A percentile compares a stretch with the other conserved stretches of the same genome.
phyloP scores from a whole-genome alignment of 1,140 invertebrate species.

The Drusus annulatus region DNA sequence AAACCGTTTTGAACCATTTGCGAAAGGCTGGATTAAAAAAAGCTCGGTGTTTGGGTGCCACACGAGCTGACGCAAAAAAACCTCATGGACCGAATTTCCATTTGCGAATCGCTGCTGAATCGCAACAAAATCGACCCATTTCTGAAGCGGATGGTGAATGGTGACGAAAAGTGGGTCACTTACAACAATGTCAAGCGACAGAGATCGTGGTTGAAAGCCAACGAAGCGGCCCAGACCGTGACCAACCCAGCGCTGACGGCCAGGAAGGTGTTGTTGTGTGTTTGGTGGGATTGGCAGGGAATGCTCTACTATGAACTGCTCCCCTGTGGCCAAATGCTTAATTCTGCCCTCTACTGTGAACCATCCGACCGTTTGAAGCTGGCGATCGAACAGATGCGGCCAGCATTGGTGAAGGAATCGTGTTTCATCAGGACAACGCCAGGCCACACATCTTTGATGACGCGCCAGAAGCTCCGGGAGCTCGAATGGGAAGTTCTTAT shows the following conservation, averaged over 20 bases:
- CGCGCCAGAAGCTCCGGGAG: slow-evolving; percentile 21
- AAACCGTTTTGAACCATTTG: slow-evolving; percentile 10
- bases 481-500: slow-evolving; percentile 21
- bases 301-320: slow-evolving; percentile 23
- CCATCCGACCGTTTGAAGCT: not conserved
- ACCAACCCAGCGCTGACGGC: slow-evolving; percentile 4
- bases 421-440: no score
- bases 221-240: slow-evolving; percentile 15
- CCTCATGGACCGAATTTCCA: slow-evolving; percentile 15
- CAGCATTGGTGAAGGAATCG: slow-evolving; percentile 24
- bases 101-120: slow-evolving; percentile 13
- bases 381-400: slow-evolving; percentile 16
- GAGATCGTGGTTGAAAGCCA: slow-evolving; percentile 17
- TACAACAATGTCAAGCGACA: slow-evolving; percentile 17
- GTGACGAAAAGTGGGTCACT: slow-evolving; percentile 17
- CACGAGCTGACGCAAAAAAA: slow-evolving; percentile 14
- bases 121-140: slow-evolving; percentile 26
- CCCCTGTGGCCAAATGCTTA: no score
- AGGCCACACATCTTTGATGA: slow-evolving; percentile 29
- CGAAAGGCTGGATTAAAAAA: not conserved
- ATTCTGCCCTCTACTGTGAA: no score
- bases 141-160: slow-evolving; percentile 17
- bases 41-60: slow-evolving; percentile 2
- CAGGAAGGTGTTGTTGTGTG: slow-evolving; percentile 20
- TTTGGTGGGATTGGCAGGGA: slow-evolving; percentile 16